Conservation (phyloP, 2,797 vertebrate species). For the Mormyrops attenuatus region DNA sequence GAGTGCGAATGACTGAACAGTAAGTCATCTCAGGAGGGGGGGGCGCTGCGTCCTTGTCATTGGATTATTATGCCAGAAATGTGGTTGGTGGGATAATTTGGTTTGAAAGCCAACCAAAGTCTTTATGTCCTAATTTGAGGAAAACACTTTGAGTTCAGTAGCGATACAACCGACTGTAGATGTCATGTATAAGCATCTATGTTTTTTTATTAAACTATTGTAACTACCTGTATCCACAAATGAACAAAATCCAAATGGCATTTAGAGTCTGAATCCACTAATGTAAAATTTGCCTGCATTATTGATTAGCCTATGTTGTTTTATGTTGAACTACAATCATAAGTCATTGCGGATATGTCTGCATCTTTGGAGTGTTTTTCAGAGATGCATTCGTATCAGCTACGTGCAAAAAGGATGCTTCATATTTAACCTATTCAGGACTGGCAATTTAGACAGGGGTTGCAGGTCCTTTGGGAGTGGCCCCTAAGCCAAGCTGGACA, state of each 20-base stretch:
- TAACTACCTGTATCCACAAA: not conserved
- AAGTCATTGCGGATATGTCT: not conserved
- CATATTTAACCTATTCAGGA: not conserved
- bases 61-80: not conserved
- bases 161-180: not conserved
- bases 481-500: not conserved
- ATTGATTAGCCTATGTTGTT: not conserved
- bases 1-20: not conserved
- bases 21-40: not conserved
- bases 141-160: not conserved
- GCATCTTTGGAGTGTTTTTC: not conserved
- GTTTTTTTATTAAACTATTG: not conserved
- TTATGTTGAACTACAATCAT: not conserved
- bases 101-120: not conserved
- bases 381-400: not conserved
- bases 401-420: not conserved
- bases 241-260: not conserved
- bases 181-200: not conserved
- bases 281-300: not conserved
- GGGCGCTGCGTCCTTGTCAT: not conserved
- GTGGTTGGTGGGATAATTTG: not conserved
- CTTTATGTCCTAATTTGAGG: not conserved
- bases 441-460: not conserved
- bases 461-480: not conserved
- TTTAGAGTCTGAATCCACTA: not conserved